Percentiles rank a stretch among this genome's conserved stretches.
Conservation (phyloP, 1,140 invertebrate genomes). For the Meteorus sp. region DNA sequence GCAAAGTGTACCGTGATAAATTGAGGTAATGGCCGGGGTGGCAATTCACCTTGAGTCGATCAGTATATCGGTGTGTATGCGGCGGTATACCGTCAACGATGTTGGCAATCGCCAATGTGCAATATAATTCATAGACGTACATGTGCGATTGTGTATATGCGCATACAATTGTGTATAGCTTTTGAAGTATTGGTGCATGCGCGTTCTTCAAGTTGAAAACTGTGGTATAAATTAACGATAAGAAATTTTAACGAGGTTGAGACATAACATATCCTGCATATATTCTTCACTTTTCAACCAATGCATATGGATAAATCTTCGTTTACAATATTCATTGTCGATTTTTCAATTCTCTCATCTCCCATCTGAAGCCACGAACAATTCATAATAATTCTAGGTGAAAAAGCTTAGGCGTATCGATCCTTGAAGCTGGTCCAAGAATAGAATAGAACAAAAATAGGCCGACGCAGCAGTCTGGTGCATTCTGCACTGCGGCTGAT, state of each 20-base stretch:
- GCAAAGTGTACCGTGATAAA: conserved; percentile 4
- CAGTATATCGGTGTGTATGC: not conserved
- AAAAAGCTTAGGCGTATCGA: conserved; percentile 19
- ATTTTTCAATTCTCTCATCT: not conserved
- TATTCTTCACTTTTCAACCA: not conserved
- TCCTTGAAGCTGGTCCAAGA: conserved; percentile 27
- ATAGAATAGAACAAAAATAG: conserved; percentile 27
- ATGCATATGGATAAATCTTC: too few relatives aligned
- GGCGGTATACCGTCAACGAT: not conserved
- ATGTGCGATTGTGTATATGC: too few relatives aligned
- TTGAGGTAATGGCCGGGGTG: not conserved
- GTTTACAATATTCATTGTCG: not conserved
- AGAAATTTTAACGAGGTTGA: not conserved
- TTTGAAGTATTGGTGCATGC: not conserved
- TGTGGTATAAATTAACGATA: not conserved
- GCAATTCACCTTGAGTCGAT: conserved; percentile 13
- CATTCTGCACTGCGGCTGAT: conserved; percentile 27
- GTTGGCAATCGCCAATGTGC: conserved; percentile 6
- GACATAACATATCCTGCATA: not conserved
- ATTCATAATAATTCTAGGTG: conserved; percentile 2
- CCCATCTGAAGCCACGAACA: not conserved
- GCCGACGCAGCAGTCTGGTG: conserved; percentile 25
- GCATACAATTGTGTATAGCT: too few relatives aligned
- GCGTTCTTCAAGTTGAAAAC: not conserved
- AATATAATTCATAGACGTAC: too few relatives aligned